Evolutionary conservation across 2,888 invertebrate species (phyloP), one percentile per base, ranked within the genome.

Genomic region (Parapristionchus giblindavisi): DNA sequence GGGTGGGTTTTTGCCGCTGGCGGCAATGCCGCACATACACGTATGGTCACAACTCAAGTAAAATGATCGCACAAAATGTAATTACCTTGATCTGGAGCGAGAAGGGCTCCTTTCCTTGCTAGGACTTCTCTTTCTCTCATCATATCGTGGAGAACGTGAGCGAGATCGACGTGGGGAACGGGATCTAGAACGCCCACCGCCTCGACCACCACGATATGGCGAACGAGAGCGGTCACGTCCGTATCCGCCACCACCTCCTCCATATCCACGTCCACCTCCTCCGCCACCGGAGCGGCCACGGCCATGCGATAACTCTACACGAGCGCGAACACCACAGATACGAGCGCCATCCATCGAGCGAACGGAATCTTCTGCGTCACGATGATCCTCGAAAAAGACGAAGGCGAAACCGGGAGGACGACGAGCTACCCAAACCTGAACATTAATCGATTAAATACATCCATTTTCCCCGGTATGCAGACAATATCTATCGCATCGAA

Each of bases 401-500:
- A 89, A 89, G 36, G 89, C 89, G 84, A 89, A 89, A 0, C 89
- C 95, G 3, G 95, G 94, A 52, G 95, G 95, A 88, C 95, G 94
- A 86, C 95, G 91, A 0, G 95, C 95, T 71, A 95, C 94, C 95
- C 95, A 95, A 65, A 73, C 61, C 73, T 73, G 24, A 73, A 43
- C n/a, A 51, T 14, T 4, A 6, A 1, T 27, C 1, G 34, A 14
- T 52, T 52, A 52, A 48, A n/a, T n/a, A n/a, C n/a, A n/a, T n/a
- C n/a, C n/a, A n/a, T n/a, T n/a, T n/a, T n/a, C n/a, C n/a, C n/a
- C n/a, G n/a, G n/a, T n/a, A n/a, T n/a, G n/a, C n/a, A n/a, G n/a
- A n/a, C n/a, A n/a, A n/a, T n/a, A n/a, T n/a, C n/a, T n/a, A n/a
- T n/a, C n/a, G n/a, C n/a, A n/a, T n/a, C n/a, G n/a, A n/a, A n/a